These are phyloP conservation scores for Lathamus discolor DNA, from an alignment of 2,113 vertebrate species.

Conservation along the genomic window DNA sequence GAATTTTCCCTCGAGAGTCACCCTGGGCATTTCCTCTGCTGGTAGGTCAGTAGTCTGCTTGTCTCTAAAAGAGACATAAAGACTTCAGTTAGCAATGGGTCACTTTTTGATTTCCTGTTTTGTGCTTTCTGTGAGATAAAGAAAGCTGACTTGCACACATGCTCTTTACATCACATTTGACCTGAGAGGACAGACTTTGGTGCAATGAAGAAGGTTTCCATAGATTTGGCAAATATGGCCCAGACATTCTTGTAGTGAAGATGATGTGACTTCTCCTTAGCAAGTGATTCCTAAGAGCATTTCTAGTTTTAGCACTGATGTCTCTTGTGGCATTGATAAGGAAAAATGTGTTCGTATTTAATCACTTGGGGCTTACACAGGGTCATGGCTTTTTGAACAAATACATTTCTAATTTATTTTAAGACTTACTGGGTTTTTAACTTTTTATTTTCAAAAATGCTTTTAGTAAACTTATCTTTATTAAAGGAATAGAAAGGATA, in stretches of 20 bases:
- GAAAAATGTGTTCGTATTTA: neutral
- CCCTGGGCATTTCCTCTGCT: neutral
- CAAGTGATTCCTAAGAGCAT: neutral
- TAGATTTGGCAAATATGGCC: neutral
- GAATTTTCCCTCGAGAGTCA: neutral
- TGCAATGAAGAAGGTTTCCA: neutral
- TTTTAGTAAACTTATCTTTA: neutral
- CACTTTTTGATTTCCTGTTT: neutral
- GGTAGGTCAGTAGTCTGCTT: neutral
- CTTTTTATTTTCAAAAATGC: neutral
- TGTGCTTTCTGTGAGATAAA: neutral
- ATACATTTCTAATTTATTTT: neutral
- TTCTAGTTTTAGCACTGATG: neutral
- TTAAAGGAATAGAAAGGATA: neutral
- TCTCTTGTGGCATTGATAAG: neutral
- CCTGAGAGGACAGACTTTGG: neutral
- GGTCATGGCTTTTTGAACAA: neutral
- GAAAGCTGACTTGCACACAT: neutral
- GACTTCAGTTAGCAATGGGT: neutral
- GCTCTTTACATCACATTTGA: neutral
- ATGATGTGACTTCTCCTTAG: neutral
- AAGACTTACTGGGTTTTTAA: neutral
- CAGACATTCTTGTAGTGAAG: neutral
- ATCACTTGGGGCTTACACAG: neutral
- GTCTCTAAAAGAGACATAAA: neutral